A percentile compares a stretch with the other conserved stretches of the same genome.
Evolutionary conservation across 2,113 vertebrate species (phyloP).

Genomic region (Hydrochoerus hydrochaeris): DNA sequence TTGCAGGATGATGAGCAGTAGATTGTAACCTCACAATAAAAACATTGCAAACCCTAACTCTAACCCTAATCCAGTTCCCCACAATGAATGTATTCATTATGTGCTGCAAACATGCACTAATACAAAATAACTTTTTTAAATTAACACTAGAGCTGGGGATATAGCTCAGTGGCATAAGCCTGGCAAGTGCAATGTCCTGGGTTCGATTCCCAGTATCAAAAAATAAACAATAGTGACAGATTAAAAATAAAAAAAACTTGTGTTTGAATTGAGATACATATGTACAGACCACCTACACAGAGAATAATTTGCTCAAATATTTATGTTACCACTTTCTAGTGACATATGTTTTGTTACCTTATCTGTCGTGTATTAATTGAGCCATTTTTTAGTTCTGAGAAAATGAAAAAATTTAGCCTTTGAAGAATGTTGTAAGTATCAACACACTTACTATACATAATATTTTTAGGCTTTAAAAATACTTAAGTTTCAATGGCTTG

Average conservation of each 20-base stretch:
- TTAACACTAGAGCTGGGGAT: neutral
- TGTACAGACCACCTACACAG: neutral
- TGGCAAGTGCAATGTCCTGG: no score
- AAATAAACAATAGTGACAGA: no score
- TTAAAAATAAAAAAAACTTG: constrained; percentile 30
- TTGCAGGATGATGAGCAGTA: neutral
- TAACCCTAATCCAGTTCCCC: neutral
- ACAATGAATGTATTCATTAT: neutral
- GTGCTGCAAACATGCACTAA: neutral
- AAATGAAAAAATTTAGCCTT: neutral
- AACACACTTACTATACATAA: neutral
- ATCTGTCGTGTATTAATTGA: constrained; percentile 32
- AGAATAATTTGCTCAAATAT: constrained; percentile 34
- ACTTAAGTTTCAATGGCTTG: constrained; percentile 5
- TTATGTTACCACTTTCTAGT: neutral
- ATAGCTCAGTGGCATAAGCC: no score
- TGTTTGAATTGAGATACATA: constrained; percentile 32
- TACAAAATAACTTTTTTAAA: neutral
- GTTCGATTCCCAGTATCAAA: no score
- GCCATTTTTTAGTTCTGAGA: neutral
- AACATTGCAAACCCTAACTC: neutral
- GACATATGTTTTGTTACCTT: constrained; percentile 41
- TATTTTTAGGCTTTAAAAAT: constrained; percentile 7
- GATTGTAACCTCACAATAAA: neutral
- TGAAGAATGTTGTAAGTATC: neutral